Evolutionary conservation across 2,113 vertebrate species (phyloP), one percentile per base, ranked within the genome.

Genomic region (Osmerus mordax): DNA sequence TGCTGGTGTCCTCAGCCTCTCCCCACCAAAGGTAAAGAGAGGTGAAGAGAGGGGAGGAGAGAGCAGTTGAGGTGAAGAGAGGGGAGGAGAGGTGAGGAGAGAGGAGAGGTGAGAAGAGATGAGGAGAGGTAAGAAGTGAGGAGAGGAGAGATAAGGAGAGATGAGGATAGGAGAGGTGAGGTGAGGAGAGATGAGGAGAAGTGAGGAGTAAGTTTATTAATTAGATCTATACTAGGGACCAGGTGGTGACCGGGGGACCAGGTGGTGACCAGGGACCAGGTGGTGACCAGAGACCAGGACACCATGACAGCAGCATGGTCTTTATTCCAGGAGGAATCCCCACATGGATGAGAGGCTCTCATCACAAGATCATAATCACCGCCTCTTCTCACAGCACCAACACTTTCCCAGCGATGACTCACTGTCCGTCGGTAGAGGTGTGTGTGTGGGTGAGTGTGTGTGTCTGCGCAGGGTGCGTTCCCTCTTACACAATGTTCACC

Each of bases 1-100:
- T 59, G 52, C 32, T 66, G 72, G 88, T 91, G 88, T 83, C 80
- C 54, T 80, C 67, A 51, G 77, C 83, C 86, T 78, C 81, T 82
- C 80, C 71, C 81, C 76, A 73, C 70, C 12, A 62, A 15, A 65
- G 32, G 41, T 16, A 21, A 36, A 25, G 55, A 59, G 67, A 51
- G 67, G 81, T 65, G 60, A 61, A 60, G 71, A n/a, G 72, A 78
- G 81, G 78, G 72, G 73, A 55, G 74, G 64, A 72, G 66, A 56
- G 68, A 54, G n/a, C 16, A 6, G 23, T 21, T 21, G 21, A 25
- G 25, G 25, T 25, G 25, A 25, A 3, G 25, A 25, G 3, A 25
- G 25, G 25, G 2, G 25, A 28, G 14, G 18, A 19, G 23, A 25
- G 53, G 6, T 18, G 28, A 19, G 19, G 32, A n/a, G 0, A 28